These are phyloP conservation scores for Perccottus glenii DNA, from an alignment of 2,113 vertebrate genomes.

Conservation along the genomic window DNA sequence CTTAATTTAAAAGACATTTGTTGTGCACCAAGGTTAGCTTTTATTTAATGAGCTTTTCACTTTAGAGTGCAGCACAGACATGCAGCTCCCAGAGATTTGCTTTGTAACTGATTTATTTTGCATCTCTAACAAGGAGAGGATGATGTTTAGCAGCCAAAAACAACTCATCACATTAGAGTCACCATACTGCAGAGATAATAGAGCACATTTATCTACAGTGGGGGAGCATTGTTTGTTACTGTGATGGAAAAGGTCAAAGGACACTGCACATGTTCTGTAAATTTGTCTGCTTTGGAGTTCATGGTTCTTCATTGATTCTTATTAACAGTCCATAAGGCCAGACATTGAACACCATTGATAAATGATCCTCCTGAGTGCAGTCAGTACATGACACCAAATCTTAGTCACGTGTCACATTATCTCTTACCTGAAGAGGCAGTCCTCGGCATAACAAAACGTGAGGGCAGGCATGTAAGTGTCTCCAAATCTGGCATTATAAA, in stretches of 20 bases:
- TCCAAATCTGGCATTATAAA: conserved; percentile 61
- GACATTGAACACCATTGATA: background rate
- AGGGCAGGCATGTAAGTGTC: conserved; percentile 53
- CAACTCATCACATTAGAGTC: conserved; percentile 31
- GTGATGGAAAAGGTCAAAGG: conserved; percentile 18
- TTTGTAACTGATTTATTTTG: conserved; percentile 46
- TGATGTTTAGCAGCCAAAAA: conserved; percentile 46
- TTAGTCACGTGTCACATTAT: background rate
- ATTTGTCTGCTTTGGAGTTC: background rate
- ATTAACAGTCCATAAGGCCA: background rate
- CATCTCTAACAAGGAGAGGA: conserved; percentile 54
- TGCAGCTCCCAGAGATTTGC: conserved; percentile 36
- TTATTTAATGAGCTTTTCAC: conserved; percentile 36
- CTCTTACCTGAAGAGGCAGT: conserved; percentile 21
- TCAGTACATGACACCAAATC: background rate
- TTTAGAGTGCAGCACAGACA: conserved; percentile 21
- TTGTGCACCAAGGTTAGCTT: conserved; percentile 39
- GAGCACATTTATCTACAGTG: conserved; percentile 15
- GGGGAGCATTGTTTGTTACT: background rate
- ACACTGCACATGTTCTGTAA: background rate
- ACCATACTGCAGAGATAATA: conserved; percentile 10
- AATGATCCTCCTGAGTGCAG: background rate
- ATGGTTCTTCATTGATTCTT: background rate
- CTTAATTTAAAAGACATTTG: conserved; percentile 44
- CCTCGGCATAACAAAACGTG: conserved; percentile 33